These are phyloP conservation scores for Orbicella faveolata DNA, from an alignment of 64 coral and sea anemone genomes.

Conservation along the genomic window DNA sequence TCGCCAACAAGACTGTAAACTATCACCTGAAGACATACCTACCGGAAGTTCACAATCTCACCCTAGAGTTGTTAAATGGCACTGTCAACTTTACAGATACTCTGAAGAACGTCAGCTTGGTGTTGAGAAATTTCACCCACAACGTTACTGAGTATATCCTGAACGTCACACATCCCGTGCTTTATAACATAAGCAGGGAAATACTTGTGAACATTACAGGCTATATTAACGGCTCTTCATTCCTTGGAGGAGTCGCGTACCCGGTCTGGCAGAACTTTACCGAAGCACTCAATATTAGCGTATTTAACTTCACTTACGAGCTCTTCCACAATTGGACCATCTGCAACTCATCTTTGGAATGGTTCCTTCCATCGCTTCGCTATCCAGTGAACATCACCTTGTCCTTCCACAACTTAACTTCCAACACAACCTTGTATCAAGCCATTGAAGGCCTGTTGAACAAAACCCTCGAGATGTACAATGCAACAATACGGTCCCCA, in stretches of 20 bases:
- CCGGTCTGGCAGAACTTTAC: constrained; percentile 62
- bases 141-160: constrained; percentile 68
- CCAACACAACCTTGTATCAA: constrained; percentile 33
- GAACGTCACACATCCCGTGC: constrained; percentile 46
- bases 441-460: constrained; percentile 56
- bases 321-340: constrained; percentile 42
- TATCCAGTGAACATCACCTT: constrained; percentile 56
- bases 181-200: constrained; percentile 29
- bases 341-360: constrained; percentile 44
- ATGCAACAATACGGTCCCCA: constrained; percentile 54
- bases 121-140: constrained; percentile 63
- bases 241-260: constrained; percentile 68
- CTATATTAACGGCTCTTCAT: constrained; percentile 27
- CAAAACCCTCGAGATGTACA: constrained; percentile 68
- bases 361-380: constrained; percentile 26
- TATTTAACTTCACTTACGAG: constrained; percentile 52
- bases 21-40: constrained; percentile 54
- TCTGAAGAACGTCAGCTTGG: constrained; percentile 41
- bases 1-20: constrained; percentile 54
- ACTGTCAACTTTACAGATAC: constrained; percentile 33
- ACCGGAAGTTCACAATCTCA: constrained; percentile 43
- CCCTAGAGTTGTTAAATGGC: constrained; percentile 39
- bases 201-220: constrained; percentile 35
- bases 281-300: constrained; percentile 48
- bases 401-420: constrained; percentile 39